phyloP scores from a whole-genome alignment of 2,113 vertebrate species.

The Sprattus sprattus region DNA sequence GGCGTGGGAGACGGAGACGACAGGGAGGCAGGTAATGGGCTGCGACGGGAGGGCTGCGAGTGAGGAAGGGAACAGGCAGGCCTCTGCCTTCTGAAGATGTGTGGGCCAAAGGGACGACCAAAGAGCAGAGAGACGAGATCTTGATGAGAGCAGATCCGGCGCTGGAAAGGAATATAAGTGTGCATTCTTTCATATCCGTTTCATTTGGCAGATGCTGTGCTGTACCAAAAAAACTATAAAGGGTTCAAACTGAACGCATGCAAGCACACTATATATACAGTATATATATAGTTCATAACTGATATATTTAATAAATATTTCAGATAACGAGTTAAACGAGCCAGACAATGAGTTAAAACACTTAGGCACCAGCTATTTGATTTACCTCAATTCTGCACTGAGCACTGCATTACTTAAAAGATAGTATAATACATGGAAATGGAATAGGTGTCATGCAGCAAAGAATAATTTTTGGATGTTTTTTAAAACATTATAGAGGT shows the following conservation, averaged over 20 bases:
- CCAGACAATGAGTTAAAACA: no score
- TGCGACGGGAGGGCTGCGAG: constrained; percentile 19
- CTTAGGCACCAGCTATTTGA: no score
- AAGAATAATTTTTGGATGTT: neutral
- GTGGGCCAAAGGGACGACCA: constrained; percentile 54
- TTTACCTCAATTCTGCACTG: no score
- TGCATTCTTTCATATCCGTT: neutral
- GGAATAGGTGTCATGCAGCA: neutral
- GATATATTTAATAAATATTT: no score
- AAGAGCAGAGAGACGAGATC: constrained; percentile 50
- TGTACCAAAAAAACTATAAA: neutral
- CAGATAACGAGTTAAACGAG: no score
- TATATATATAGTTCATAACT: no score
- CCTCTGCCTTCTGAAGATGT: constrained; percentile 55
- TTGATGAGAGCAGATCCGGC: constrained; percentile 28
- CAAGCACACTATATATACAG: neutral
- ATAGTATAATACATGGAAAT: no score
- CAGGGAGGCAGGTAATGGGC: neutral
- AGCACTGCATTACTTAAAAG: no score
- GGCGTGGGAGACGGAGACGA: constrained; percentile 37
- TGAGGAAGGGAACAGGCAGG: neutral
- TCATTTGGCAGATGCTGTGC: neutral
- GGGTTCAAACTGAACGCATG: neutral
- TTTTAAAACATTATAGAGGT: neutral
- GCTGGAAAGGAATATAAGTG: neutral